Percentiles rank a stretch among this genome's conserved stretches.
Evolutionary conservation across 2,888 invertebrate genomes (phyloP).

Genomic region (Chamaedrilus cognettii): DNA sequence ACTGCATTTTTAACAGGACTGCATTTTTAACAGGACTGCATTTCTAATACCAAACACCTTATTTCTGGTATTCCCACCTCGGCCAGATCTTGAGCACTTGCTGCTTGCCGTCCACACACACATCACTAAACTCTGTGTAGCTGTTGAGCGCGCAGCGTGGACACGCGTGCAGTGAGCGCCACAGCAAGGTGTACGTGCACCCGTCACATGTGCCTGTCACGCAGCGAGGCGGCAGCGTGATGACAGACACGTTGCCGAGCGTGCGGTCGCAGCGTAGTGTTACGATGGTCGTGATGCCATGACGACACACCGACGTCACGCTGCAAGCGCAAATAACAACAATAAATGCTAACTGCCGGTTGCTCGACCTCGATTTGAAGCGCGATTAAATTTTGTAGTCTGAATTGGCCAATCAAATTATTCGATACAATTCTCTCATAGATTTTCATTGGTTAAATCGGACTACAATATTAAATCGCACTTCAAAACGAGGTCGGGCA

Average conservation of each 20-base stretch:
- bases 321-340: constrained; percentile 34
- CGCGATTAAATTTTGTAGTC: too few relatives aligned
- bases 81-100: constrained; percentile 61
- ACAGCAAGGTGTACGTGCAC: constrained; percentile 65
- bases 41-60: too few relatives aligned
- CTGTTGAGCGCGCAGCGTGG: constrained; percentile 62
- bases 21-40: too few relatives aligned
- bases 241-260: constrained; percentile 42
- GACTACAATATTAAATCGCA: too few relatives aligned
- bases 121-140: constrained; percentile 61
- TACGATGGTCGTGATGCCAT: constrained; percentile 64
- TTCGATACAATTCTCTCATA: too few relatives aligned
- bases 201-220: constrained; percentile 68
- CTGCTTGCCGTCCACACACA: constrained; percentile 64
- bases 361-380: too few relatives aligned
- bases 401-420: too few relatives aligned
- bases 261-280: constrained; percentile 63
- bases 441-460: too few relatives aligned
- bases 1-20: too few relatives aligned
- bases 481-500: too few relatives aligned
- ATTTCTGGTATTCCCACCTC: constrained; percentile 46
- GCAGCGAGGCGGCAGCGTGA: constrained; percentile 62
- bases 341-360: neutral
- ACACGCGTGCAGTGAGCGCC: constrained; percentile 63
- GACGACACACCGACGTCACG: constrained; percentile 62